Conservation (phyloP, 1,140 invertebrate genomes). For the Sminthurides bifidus region DNA sequence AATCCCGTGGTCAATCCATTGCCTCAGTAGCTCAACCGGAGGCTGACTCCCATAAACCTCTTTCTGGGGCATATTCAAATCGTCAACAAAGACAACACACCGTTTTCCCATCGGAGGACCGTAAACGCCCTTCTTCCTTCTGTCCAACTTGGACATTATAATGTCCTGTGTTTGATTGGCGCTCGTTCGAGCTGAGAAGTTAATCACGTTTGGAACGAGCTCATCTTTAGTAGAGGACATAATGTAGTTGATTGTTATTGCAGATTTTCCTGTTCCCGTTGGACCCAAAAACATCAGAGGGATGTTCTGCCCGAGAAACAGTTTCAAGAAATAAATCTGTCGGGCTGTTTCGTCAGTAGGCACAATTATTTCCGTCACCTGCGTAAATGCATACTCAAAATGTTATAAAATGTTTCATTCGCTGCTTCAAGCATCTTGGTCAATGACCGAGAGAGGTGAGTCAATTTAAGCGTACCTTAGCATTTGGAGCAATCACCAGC, state of each 20-base stretch:
- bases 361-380: conserved; percentile 63
- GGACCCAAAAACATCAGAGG: conserved; percentile 79
- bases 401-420: not conserved
- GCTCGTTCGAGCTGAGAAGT: conserved; percentile 80
- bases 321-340: conserved; percentile 61
- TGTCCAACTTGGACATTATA: conserved; percentile 87
- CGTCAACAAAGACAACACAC: conserved; percentile 81
- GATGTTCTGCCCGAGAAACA: conserved; percentile 48
- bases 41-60: conserved; percentile 80
- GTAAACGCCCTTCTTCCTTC: conserved; percentile 78
- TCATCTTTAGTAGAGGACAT: conserved; percentile 63
- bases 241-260: conserved; percentile 66
- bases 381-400: conserved; percentile 12
- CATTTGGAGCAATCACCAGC: conserved; percentile 39
- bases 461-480: conserved; percentile 38
- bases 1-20: conserved; percentile 87
- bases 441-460: not conserved
- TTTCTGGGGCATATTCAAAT: conserved; percentile 78
- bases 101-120: conserved; percentile 87
- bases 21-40: conserved; percentile 77
- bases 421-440: not conserved
- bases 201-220: conserved; percentile 70
- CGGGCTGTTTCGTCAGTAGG: conserved; percentile 73
- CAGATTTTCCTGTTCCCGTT: conserved; percentile 90
- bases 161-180: conserved; percentile 80